phyloP scores from a whole-genome alignment of 2,888 invertebrate species.

The Amphiduros pacificus region DNA sequence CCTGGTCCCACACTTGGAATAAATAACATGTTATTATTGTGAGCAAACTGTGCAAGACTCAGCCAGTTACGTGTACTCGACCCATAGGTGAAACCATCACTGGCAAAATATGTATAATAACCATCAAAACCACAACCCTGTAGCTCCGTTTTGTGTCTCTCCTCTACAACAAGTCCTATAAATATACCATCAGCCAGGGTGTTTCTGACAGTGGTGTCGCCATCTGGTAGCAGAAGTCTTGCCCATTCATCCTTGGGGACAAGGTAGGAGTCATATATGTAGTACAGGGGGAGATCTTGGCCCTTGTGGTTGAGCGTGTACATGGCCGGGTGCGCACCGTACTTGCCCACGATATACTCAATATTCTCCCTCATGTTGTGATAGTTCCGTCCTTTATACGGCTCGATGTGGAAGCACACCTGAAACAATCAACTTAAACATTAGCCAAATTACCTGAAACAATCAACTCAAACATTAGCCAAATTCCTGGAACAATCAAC shows the following conservation, averaged over 20 bases:
- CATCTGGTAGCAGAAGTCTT: conserved; percentile 52
- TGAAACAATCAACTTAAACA: conserved; percentile 33
- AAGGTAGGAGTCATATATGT: conserved; percentile 70
- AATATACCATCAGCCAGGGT: conserved; percentile 66
- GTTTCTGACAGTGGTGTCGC: conserved; percentile 63
- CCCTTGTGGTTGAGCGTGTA: conserved; percentile 55
- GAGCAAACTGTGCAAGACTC: conserved; percentile 36
- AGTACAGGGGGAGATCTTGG: conserved; percentile 65
- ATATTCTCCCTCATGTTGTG: conserved; percentile 53
- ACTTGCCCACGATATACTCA: conserved; percentile 56
- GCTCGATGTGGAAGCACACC: conserved; percentile 68
- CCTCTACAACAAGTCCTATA: conserved; percentile 66
- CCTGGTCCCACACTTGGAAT: conserved; percentile 74
- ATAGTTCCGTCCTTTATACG: conserved; percentile 60
- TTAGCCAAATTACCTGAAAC: not conserved
- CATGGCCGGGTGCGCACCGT: conserved; percentile 65
- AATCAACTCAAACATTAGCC: no score
- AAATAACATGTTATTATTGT: conserved; percentile 58
- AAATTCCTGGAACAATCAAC: no score
- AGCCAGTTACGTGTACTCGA: conserved; percentile 62
- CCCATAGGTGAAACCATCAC: conserved; percentile 69
- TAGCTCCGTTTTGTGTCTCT: conserved; percentile 61
- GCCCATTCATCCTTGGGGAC: conserved; percentile 65
- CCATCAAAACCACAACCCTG: conserved; percentile 63
- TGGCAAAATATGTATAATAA: conserved; percentile 70